These are phyloP conservation scores for Punctoribates punctum DNA, from an alignment of 2,888 invertebrate species.

Conservation along the genomic window DNA sequence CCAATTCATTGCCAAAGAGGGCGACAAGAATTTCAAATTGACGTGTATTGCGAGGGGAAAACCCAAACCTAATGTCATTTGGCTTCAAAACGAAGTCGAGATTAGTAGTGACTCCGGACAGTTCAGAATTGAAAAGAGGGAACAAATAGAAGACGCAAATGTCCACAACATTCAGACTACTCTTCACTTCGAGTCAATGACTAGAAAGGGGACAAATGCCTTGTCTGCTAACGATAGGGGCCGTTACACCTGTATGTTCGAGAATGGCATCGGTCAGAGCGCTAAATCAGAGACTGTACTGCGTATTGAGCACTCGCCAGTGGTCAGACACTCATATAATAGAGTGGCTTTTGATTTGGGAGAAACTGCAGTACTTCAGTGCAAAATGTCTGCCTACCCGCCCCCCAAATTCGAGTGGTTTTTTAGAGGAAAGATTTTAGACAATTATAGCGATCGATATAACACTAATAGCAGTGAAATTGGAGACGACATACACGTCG, in stretches of 20 bases:
- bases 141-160: conserved; percentile 68
- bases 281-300: conserved; percentile 80
- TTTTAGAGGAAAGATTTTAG: conserved; percentile 46
- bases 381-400: conserved; percentile 85
- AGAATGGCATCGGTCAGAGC: conserved; percentile 76
- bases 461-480: conserved; percentile 75
- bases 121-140: conserved; percentile 75
- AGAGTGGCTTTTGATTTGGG: conserved; percentile 75
- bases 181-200: conserved; percentile 72
- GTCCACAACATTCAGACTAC: conserved; percentile 78
- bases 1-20: conserved; percentile 59
- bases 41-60: conserved; percentile 83
- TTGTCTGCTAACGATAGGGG: conserved; percentile 70
- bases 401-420: conserved; percentile 89
- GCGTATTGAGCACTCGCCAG: conserved; percentile 79
- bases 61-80: conserved; percentile 74
- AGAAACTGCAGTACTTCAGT: conserved; percentile 79
- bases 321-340: conserved; percentile 65
- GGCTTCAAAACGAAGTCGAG: conserved; percentile 66
- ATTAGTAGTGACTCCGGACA: conserved; percentile 56
- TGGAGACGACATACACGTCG: conserved; percentile 79
- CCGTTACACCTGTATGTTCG: conserved; percentile 74
- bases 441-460: conserved; percentile 62
- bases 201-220: conserved; percentile 56
- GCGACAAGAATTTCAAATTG: conserved; percentile 72